phyloP scores from a whole-genome alignment of 2,113 vertebrate species.

The Dasypus novemcinctus region DNA sequence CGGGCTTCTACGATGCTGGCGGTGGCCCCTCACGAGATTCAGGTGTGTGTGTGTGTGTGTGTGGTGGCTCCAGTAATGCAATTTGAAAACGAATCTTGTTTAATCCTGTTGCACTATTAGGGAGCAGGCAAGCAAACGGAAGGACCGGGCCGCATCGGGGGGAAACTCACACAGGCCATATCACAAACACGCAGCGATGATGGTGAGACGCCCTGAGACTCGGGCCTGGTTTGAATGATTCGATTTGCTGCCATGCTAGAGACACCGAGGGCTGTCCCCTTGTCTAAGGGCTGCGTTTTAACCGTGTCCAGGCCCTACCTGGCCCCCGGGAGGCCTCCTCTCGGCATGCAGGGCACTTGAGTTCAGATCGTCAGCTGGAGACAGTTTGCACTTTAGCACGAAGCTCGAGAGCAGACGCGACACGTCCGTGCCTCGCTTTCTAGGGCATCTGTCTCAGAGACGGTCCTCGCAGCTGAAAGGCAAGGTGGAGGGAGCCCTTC shows the following conservation, averaged over 20 bases:
- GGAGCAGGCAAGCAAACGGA: conserved; percentile 28
- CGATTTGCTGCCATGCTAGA: fast-evolving
- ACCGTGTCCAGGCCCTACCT: not conserved
- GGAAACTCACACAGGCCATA: not conserved
- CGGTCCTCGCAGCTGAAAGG: not conserved
- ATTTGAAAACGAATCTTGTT: conserved; percentile 53
- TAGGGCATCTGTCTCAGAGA: not conserved
- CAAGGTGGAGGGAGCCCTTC: not conserved
- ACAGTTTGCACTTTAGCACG: not conserved
- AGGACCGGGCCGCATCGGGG: not conserved
- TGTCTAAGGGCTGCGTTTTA: not conserved
- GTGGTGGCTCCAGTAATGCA: not conserved
- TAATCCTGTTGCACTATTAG: conserved; percentile 43
- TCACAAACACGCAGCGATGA: not conserved
- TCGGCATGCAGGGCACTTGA: not conserved
- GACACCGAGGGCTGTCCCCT: fast-evolving
- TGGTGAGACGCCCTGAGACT: not conserved
- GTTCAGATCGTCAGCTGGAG: not conserved
- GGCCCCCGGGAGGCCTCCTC: not conserved
- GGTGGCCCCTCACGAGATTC: conserved; percentile 27
- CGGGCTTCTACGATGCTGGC: not conserved
- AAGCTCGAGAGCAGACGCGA: not conserved
- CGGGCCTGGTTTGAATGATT: not conserved
- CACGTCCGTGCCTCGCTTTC: not conserved
- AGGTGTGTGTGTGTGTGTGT: conserved; percentile 5